Conservation (phyloP, 1,140 invertebrate species). For the Zophobas morio region DNA sequence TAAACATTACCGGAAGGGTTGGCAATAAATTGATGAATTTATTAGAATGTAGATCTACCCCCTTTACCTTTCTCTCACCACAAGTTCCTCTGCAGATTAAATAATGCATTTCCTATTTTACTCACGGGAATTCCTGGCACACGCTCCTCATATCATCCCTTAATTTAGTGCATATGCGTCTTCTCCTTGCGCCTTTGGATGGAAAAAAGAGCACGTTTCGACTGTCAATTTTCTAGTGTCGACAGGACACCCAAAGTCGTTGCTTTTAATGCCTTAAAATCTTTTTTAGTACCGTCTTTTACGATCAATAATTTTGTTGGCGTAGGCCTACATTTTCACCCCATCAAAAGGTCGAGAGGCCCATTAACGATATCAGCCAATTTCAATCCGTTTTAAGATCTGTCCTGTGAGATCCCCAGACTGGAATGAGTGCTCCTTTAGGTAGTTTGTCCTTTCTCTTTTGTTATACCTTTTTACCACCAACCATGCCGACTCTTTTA, state of each 20-base stretch:
- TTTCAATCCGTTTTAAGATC: too few relatives aligned
- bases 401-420: too few relatives aligned
- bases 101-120: conserved; percentile 32
- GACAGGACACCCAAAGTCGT: conserved; percentile 24
- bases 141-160: conserved; percentile 20
- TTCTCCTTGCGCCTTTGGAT: background rate
- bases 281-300: conserved; percentile 7
- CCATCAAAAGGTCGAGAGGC: too few relatives aligned
- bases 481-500: too few relatives aligned
- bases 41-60: conserved; percentile 7
- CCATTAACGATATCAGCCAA: too few relatives aligned
- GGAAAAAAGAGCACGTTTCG: conserved; percentile 21
- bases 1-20: too few relatives aligned
- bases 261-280: conserved; percentile 32
- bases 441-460: too few relatives aligned
- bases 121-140: conserved; percentile 7
- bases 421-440: too few relatives aligned
- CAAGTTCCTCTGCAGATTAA: conserved; percentile 23
- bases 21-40: conserved; percentile 7
- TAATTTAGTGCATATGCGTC: conserved; percentile 25
- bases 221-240: conserved; percentile 24
- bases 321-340: too few relatives aligned
- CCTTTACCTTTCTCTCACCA: too few relatives aligned
- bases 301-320: conserved; percentile 13
- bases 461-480: too few relatives aligned